Conservation (phyloP, 2,113 vertebrate species). For the Mystacornis crossleyi region DNA sequence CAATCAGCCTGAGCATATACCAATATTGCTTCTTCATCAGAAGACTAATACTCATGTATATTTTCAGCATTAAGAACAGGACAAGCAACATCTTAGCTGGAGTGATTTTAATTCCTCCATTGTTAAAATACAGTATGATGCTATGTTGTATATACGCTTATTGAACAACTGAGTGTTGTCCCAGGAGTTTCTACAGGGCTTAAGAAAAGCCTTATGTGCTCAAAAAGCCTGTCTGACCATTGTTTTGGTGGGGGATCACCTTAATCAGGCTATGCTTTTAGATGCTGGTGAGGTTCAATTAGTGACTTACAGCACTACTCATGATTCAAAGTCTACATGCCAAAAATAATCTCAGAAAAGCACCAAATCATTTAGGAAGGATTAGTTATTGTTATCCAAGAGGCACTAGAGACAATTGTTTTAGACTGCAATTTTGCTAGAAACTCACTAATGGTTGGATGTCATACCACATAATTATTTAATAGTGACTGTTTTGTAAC, state of each 20-base stretch:
- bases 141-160: not conserved
- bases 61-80: not conserved
- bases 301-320: not conserved
- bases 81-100: not conserved
- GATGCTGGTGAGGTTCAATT: not conserved
- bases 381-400: not conserved
- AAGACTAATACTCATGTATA: not conserved
- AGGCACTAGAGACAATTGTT: not conserved
- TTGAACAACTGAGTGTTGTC: not conserved
- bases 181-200: not conserved
- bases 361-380: not conserved
- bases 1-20: not conserved
- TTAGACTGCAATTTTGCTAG: not conserved
- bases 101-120: not conserved
- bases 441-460: not conserved
- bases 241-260: not conserved
- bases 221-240: not conserved
- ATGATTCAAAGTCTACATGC: not conserved
- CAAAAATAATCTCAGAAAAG: not conserved
- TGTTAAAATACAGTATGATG: not conserved
- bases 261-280: not conserved
- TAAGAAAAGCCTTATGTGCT: not conserved
- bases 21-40: not conserved
- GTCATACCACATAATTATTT: not conserved
- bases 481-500: not conserved